These are phyloP conservation scores for Bradypodion pumilum DNA, from an alignment of 2,797 vertebrate genomes.

Conservation along the genomic window DNA sequence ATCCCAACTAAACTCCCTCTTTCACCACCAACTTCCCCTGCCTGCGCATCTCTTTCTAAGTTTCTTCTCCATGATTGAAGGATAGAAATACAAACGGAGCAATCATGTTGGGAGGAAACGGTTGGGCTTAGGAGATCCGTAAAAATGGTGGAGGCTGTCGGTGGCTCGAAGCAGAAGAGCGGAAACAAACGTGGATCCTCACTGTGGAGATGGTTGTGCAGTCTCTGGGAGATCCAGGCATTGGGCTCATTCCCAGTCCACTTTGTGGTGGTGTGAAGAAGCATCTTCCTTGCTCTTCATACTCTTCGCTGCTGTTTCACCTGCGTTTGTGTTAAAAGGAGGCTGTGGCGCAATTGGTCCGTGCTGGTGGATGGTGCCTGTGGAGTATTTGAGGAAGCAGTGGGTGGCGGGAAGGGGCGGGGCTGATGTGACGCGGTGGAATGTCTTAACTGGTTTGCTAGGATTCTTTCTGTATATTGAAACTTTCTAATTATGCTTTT, in stretches of 20 bases:
- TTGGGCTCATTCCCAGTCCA: constrained; percentile 38
- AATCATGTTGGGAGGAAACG: background rate
- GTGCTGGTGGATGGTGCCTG: background rate
- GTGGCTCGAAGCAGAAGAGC: background rate
- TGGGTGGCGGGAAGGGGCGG: constrained; percentile 51
- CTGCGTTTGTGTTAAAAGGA: background rate
- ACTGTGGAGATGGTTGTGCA: constrained; percentile 43
- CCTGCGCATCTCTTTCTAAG: constrained; percentile 46
- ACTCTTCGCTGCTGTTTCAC: constrained; percentile 3
- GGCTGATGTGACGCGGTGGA: constrained; percentile 74
- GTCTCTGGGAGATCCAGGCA: constrained; percentile 48
- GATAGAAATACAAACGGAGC: constrained; percentile 16
- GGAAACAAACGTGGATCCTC: background rate
- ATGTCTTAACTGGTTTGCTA: constrained; percentile 81
- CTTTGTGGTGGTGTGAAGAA: constrained; percentile 47
- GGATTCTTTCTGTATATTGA: constrained; percentile 83
- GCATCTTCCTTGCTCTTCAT: constrained; percentile 37
- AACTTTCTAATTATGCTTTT: constrained; percentile 86
- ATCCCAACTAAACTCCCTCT: constrained; percentile 59
- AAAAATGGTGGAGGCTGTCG: background rate
- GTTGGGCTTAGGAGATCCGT: constrained; percentile 17
- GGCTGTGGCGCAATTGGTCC: background rate
- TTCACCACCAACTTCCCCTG: constrained; percentile 45
- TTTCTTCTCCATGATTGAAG: constrained; percentile 27
- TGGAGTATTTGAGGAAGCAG: constrained; percentile 55